Evolutionary conservation across 1,140 invertebrate species (phyloP).

Genomic region (Leguminivora glycinivorella): DNA sequence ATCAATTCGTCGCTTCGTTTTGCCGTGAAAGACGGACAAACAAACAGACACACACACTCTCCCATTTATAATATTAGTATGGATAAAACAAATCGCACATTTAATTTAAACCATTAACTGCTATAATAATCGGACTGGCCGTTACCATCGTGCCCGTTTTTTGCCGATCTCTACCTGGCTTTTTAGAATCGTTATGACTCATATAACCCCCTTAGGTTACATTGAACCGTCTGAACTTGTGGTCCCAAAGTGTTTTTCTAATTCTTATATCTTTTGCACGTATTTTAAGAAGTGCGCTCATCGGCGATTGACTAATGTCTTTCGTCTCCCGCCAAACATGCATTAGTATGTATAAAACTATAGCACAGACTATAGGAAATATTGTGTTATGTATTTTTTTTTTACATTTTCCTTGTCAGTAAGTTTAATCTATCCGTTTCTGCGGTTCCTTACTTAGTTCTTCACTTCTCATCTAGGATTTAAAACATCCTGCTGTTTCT

Average conservation of each 20-base stretch:
- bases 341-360: too few species aligned
- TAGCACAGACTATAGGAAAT: background rate
- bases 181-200: slow-evolving; percentile 8
- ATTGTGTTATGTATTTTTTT: background rate
- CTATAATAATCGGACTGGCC: background rate
- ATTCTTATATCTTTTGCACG: slow-evolving; percentile 4
- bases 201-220: slow-evolving; percentile 15
- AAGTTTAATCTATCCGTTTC: background rate
- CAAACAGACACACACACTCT: too few species aligned
- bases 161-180: slow-evolving; percentile 14
- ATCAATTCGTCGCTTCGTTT: too few species aligned
- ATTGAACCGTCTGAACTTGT: slow-evolving; percentile 14
- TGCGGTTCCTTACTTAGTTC: background rate
- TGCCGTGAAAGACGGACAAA: too few species aligned
- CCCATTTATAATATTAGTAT: too few species aligned
- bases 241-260: background rate
- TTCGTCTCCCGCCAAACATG: slow-evolving; percentile 11
- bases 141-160: slow-evolving; percentile 8
- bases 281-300: slow-evolving; percentile 16
- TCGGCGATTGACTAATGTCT: slow-evolving; percentile 11
- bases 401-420: background rate
- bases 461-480: background rate
- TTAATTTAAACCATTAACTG: background rate
- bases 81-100: too few species aligned
- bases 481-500: too few species aligned